Evolutionary conservation across 2,113 vertebrate species (phyloP).

Genomic region (Columba livia): DNA sequence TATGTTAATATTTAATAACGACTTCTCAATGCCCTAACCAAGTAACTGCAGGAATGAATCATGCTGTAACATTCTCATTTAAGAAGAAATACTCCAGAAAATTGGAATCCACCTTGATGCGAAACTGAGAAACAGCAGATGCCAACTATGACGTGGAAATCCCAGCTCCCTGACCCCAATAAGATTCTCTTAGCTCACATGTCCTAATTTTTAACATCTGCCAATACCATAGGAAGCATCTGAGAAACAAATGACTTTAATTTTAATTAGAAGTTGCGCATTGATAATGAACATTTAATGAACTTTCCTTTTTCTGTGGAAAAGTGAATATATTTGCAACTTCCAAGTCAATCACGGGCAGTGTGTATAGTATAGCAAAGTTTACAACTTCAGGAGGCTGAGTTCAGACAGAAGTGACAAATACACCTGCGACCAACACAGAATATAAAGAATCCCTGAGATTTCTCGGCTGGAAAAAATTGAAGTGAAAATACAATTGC

Average conservation of each 20-base stretch:
- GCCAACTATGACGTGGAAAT: conserved; percentile 19
- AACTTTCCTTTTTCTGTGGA: not conserved
- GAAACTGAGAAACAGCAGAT: not conserved
- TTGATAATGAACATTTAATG: not conserved
- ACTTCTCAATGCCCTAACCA: not conserved
- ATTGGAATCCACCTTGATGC: not conserved
- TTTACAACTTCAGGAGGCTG: not conserved
- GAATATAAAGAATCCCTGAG: not conserved
- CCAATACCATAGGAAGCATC: not conserved
- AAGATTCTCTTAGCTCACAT: not conserved
- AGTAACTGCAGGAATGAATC: not conserved
- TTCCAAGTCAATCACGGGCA: not conserved
- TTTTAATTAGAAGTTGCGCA: not conserved
- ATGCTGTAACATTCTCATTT: not conserved
- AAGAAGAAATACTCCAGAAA: conserved; percentile 7
- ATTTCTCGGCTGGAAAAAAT: not conserved
- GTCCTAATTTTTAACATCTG: not conserved
- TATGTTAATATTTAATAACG: conserved; percentile 38
- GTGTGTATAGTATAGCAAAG: not conserved
- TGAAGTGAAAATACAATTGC: not conserved
- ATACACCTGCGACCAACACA: not conserved
- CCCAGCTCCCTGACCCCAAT: not conserved
- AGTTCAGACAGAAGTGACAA: not conserved
- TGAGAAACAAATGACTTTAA: not conserved
- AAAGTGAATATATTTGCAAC: not conserved